A percentile compares a stretch with the other conserved stretches of the same genome.
These are phyloP conservation scores for Leptinotarsa rubiginosa DNA, from an alignment of 2,888 invertebrate species.

Conservation along the genomic window DNA sequence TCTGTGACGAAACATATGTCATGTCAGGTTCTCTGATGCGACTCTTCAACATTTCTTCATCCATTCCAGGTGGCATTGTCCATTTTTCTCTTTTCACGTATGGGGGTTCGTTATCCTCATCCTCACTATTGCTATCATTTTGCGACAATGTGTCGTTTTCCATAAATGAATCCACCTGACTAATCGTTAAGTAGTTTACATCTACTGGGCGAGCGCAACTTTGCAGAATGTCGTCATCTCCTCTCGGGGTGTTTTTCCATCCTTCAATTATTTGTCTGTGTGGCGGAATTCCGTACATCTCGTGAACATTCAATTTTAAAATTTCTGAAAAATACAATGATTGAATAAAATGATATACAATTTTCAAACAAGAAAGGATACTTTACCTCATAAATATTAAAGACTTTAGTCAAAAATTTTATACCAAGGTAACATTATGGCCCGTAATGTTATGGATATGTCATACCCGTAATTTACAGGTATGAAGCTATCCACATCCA, in stretches of 20 bases:
- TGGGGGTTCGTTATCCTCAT: background rate
- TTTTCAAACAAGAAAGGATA: background rate
- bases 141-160: background rate
- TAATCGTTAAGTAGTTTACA: conserved; percentile 44
- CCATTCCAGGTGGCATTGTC: too few species aligned
- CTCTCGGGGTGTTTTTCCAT: conserved; percentile 45
- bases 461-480: background rate
- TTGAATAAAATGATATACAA: background rate
- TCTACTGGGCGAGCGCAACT: conserved; percentile 35
- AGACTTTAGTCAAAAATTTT: too few species aligned
- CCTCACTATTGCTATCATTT: background rate
- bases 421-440: too few species aligned
- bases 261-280: conserved; percentile 48
- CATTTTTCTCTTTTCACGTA: background rate
- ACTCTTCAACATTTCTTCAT: too few species aligned
- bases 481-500: too few species aligned
- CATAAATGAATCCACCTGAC: background rate
- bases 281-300: conserved; percentile 43
- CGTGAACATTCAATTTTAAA: conserved; percentile 38
- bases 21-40: too few species aligned
- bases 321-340: conserved; percentile 71
- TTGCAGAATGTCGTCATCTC: conserved; percentile 46
- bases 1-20: too few species aligned
- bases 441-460: background rate
- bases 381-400: too few species aligned